A percentile compares a stretch with the other conserved stretches of the same genome.
Conservation (phyloP, 2,888 invertebrate genomes). For the Philonicus albiceps region DNA sequence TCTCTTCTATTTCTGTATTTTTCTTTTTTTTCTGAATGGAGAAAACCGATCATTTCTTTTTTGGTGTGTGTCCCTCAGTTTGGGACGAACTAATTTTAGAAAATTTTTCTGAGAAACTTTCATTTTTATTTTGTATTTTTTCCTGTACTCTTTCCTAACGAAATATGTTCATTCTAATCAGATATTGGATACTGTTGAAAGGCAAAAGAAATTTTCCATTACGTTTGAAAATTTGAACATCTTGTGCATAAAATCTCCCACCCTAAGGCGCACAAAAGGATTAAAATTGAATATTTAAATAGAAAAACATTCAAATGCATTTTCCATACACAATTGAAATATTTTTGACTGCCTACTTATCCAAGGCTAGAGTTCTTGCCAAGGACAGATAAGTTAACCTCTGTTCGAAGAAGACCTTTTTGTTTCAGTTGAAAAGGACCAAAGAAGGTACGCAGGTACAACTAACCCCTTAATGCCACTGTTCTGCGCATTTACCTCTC, state of each 20-base stretch:
- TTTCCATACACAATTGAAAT: neutral
- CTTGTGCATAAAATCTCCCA: neutral
- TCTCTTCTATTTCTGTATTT: neutral
- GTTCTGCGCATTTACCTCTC: neutral
- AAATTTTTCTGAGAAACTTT: neutral
- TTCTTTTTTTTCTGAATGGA: neutral
- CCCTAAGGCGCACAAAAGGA: neutral
- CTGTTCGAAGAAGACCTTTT: neutral
- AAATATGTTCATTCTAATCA: neutral
- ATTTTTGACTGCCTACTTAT: neutral
- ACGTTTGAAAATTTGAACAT: neutral
- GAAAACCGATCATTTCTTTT: neutral
- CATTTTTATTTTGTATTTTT: neutral
- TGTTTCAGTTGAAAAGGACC: conserved; percentile 17
- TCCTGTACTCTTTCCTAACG: neutral
- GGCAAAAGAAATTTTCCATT: neutral
- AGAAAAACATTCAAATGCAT: neutral
- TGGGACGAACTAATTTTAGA: neutral
- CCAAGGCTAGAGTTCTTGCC: neutral
- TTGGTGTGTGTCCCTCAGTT: neutral
- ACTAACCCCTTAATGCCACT: conserved; percentile 4
- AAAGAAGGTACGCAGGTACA: conserved; percentile 23
- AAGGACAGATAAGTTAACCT: conserved; percentile 7
- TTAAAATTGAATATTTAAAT: neutral
- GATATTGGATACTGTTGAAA: neutral